Base-by-base conservation (phyloP, 1,140 invertebrate species). In the Melanaphis sacchari region DNA sequence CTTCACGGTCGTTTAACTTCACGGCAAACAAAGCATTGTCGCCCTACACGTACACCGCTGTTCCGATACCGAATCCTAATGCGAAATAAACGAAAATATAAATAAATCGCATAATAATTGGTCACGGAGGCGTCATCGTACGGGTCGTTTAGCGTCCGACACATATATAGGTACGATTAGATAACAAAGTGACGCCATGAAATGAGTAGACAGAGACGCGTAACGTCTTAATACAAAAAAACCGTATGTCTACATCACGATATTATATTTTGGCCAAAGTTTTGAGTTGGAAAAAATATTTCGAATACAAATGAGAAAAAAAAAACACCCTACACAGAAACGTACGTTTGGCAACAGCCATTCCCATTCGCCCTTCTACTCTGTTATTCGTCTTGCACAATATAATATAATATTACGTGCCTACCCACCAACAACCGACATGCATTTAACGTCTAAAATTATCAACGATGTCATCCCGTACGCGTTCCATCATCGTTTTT, bases 1-100 rank as follows among this genome's bases (percentile, higher is more conserved):
- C 43, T 49, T 87, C 85, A 87, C 43, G 85, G 85, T 87, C 85
- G 85, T 87, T 46, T 87, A 87, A 87, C 85, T 87, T 87, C 43
- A 15, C 9, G 41, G 46, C 85, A 87, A 87, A 87, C 43, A 87
- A 46, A 87, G 18, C 85, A 22, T 46, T 87, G 85, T 87, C 85
- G 7, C 85, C 43, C 43, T 82, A 21, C 31, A n/a, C 36, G 31
- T 87, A n/a, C 6, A 21, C 85, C 41, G n/a, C 21, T 9, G 31
- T 87, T 49, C n/a, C n/a, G n/a, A 49, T n/a, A 87, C 26, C 85
- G 43, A 87, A 46, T 46, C 7, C 18, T 31, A 87, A 87, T 36
- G 43, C 24, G 38, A 85, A 40, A 85, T 41, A 85, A 85, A 85
- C 24, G 38, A n/a, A 40, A 87, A 87, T 46, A n/a, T 46, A 87